Evolutionary conservation across 64 coral and sea anemone genomes (phyloP).

Genomic region (Catalaphyllia jardinei): DNA sequence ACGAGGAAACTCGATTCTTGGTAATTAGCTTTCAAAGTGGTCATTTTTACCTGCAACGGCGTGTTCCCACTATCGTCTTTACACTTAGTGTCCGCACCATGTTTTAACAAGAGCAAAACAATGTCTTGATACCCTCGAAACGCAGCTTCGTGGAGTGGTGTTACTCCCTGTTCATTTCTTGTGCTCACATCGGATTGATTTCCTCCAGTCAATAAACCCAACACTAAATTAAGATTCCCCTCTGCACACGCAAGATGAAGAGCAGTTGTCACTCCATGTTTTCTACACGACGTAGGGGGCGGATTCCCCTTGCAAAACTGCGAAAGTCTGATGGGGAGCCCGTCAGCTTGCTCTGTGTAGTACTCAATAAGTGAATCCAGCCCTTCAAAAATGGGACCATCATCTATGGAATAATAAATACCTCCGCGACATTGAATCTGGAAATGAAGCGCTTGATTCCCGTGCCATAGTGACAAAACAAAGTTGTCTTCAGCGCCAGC

Average conservation of each 20-base stretch:
- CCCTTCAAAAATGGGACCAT: slow-evolving; percentile 93
- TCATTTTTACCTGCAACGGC: slow-evolving; percentile 72
- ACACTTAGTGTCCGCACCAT: slow-evolving; percentile 82
- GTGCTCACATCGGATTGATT: slow-evolving; percentile 78
- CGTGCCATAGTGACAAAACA: slow-evolving; percentile 92
- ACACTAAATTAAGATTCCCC: slow-evolving; percentile 78
- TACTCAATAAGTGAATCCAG: slow-evolving; percentile 91
- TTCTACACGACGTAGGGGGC: slow-evolving; percentile 84
- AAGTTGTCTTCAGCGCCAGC: slow-evolving; percentile 78
- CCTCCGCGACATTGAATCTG: slow-evolving; percentile 92
- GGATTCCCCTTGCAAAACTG: slow-evolving; percentile 70
- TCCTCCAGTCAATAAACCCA: slow-evolving; percentile 68
- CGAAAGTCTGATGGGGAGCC: slow-evolving; percentile 77
- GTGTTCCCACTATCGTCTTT: slow-evolving; percentile 86
- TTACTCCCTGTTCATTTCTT: slow-evolving; percentile 81
- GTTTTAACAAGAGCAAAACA: slow-evolving; percentile 72
- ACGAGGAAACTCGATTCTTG: neutral
- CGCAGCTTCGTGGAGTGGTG: slow-evolving; percentile 85
- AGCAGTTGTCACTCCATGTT: slow-evolving; percentile 80
- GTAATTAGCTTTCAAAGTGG: neutral
- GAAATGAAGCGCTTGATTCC: slow-evolving; percentile 88
- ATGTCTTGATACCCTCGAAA: slow-evolving; percentile 68
- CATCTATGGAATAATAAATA: slow-evolving; percentile 87
- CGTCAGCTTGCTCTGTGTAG: slow-evolving; percentile 92
- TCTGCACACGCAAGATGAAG: slow-evolving; percentile 79